Percentiles rank a stretch among this genome's conserved stretches.
phyloP scores from a whole-genome alignment of 2,797 vertebrate species.

The Ceryle rudis region DNA sequence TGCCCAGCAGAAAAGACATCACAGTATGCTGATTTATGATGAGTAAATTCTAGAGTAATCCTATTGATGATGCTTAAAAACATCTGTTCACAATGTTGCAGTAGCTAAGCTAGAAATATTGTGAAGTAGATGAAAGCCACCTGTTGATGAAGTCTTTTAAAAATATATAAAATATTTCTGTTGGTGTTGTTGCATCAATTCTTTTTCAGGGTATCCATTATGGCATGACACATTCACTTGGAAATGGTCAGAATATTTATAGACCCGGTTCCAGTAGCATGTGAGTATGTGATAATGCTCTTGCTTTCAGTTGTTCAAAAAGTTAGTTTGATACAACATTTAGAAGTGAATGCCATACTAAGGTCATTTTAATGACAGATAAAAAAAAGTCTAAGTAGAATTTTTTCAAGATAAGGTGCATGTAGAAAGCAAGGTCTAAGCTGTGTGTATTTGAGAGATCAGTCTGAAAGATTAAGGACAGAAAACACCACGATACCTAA shows the following conservation, averaged over 20 bases:
- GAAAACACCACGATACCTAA: neutral
- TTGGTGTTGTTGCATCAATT: neutral
- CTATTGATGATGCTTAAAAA: neutral
- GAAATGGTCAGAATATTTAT: conserved; percentile 1
- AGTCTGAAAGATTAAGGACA: neutral
- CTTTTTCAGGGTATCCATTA: neutral
- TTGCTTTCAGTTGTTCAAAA: conserved; percentile 17
- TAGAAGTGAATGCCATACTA: neutral
- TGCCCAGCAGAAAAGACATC: conserved; percentile 29
- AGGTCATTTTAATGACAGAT: neutral
- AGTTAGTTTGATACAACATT: neutral
- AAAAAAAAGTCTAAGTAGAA: neutral
- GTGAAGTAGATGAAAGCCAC: conserved; percentile 6
- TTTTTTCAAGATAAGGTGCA: neutral
- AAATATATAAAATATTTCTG: neutral
- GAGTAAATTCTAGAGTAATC: conserved; percentile 17
- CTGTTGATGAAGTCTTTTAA: conserved; percentile 23
- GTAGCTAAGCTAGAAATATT: conserved; percentile 6
- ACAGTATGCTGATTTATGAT: conserved; percentile 60
- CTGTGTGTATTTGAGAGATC: neutral
- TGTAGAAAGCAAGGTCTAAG: neutral
- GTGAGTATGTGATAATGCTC: neutral
- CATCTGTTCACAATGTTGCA: neutral
- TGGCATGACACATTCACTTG: neutral
- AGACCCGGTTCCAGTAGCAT: neutral